These are phyloP conservation scores for Threskiornis aethiopicus DNA, from an alignment of 2,797 vertebrate genomes.

Conservation along the genomic window DNA sequence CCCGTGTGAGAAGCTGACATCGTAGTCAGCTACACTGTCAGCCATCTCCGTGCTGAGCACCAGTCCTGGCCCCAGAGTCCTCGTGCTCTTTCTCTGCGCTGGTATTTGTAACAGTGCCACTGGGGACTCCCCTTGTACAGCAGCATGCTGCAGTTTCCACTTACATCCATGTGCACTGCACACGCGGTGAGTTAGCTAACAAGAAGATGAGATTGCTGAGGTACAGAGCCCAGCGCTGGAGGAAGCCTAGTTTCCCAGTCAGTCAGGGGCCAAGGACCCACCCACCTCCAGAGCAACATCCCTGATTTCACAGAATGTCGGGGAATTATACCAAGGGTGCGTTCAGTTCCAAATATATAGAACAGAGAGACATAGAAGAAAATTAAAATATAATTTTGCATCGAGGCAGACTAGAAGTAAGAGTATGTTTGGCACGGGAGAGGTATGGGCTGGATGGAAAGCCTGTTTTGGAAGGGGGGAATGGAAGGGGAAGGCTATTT, in stretches of 20 bases:
- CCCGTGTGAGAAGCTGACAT: conserved; percentile 37
- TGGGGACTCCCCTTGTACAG: neutral
- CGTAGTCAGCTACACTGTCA: conserved; percentile 15
- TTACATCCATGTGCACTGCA: neutral
- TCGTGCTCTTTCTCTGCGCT: neutral
- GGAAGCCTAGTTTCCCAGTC: neutral
- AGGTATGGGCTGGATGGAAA: neutral
- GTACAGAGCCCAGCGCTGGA: neutral
- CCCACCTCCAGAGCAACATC: neutral
- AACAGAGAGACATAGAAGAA: neutral
- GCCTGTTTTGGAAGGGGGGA: neutral
- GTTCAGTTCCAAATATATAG: neutral
- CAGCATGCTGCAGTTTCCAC: neutral
- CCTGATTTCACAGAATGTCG: neutral
- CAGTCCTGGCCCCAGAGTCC: neutral
- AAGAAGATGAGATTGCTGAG: neutral
- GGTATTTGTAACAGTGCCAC: neutral
- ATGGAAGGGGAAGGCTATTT: neutral
- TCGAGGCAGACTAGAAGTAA: neutral
- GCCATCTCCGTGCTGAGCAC: neutral
- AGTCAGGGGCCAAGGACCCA: neutral
- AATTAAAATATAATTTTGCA: neutral
- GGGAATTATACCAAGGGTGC: neutral
- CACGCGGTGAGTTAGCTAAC: neutral
- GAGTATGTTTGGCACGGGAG: fast-evolving